These are phyloP conservation scores for Phaethon lepturus DNA, from an alignment of 2,113 vertebrate genomes.

Conservation along the genomic window DNA sequence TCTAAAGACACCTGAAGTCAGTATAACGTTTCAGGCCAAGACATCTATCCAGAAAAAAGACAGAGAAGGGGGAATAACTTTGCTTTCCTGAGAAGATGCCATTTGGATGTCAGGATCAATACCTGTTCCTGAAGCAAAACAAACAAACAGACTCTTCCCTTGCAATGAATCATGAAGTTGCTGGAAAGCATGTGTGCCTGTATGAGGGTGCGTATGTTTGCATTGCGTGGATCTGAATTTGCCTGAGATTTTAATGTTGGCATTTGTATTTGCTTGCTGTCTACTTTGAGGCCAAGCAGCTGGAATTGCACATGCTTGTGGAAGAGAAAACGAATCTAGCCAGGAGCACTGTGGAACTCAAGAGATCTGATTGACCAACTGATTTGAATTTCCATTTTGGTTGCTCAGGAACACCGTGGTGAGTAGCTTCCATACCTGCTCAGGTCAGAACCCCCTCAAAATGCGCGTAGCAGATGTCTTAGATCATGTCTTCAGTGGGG, in stretches of 20 bases:
- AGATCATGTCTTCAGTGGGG: not conserved
- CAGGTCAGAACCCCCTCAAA: not conserved
- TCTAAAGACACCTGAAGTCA: not conserved
- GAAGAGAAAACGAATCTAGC: not conserved
- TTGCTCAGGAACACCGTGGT: not conserved
- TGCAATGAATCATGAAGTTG: not conserved
- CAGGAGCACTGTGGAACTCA: not conserved
- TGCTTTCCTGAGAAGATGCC: not conserved
- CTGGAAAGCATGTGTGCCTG: accelerated
- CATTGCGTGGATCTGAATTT: not conserved
- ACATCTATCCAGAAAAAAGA: not conserved
- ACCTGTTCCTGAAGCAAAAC: not conserved
- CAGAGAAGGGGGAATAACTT: not conserved
- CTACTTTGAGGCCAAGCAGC: not conserved
- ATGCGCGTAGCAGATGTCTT: not conserved
- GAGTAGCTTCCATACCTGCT: not conserved
- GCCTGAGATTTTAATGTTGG: not conserved
- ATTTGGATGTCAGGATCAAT: not conserved
- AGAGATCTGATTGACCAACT: not conserved
- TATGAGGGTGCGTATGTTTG: not conserved
- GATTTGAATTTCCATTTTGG: not conserved
- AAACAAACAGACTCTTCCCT: not conserved
- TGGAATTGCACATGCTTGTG: accelerated
- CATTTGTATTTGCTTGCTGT: not conserved
- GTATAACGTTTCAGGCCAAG: not conserved